Conservation (phyloP, 2,888 invertebrate genomes). For the Ichneumon xanthorius region DNA sequence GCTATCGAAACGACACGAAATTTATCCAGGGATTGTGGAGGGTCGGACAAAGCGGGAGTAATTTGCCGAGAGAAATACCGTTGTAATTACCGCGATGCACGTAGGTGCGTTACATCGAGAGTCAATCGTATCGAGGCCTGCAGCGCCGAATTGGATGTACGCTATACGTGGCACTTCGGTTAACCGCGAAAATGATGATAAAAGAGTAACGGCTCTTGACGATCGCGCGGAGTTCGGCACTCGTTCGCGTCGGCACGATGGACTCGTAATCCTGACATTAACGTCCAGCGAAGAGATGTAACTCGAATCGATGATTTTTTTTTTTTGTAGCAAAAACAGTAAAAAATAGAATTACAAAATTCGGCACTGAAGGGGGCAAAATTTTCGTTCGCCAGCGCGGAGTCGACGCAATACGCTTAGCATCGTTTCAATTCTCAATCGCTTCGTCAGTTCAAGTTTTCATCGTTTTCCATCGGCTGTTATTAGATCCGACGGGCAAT, state of each 20-base stretch:
- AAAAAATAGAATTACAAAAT: constrained; percentile 72
- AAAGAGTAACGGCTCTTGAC: constrained; percentile 15
- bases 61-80: not conserved
- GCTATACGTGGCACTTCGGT: not conserved
- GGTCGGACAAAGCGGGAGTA: constrained; percentile 3
- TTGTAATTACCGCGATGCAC: not conserved
- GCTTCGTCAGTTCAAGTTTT: too few species aligned
- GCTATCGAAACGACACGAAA: constrained; percentile 4
- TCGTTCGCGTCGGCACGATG: not conserved
- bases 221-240: not conserved
- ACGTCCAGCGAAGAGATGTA: not conserved
- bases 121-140: constrained; percentile 1
- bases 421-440: constrained; percentile 33
- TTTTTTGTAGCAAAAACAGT: not conserved
- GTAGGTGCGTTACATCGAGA: constrained; percentile 6
- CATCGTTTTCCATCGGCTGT: constrained; percentile 8
- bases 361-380: constrained; percentile 31
- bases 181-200: constrained; percentile 26
- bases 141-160: constrained; percentile 24
- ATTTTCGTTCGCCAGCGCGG: not conserved
- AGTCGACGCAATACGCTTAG: not conserved
- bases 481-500: constrained; percentile 27
- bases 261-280: not conserved
- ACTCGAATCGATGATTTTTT: not conserved
- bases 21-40: constrained; percentile 10